A percentile compares a stretch with the other conserved stretches of the same genome.
phyloP scores from a whole-genome alignment of 2,888 invertebrate species.

The Yponomeuta cagnagella region DNA sequence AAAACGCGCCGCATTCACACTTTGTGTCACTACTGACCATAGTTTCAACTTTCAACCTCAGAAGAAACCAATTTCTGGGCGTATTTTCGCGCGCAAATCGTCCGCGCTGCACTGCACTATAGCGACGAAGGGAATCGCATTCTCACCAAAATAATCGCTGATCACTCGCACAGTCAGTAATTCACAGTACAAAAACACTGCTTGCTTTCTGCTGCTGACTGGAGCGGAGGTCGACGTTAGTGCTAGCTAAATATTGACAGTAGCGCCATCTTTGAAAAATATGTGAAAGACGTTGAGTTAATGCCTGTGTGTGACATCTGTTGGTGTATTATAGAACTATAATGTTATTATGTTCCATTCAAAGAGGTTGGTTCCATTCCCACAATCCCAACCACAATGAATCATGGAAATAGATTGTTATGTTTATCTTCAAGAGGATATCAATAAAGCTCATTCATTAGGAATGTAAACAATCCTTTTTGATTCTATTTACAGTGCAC shows the following conservation, averaged over 20 bases:
- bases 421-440: neutral
- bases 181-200: neutral
- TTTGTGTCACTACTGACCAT: slow-evolving; percentile 46
- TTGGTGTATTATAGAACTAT: neutral
- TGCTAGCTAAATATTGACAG: neutral
- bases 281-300: neutral
- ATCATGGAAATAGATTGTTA: neutral
- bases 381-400: neutral
- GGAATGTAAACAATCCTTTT: neutral
- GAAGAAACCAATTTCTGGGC: neutral
- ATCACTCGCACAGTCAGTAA: neutral
- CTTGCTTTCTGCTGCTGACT: too few species aligned
- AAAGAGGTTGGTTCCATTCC: too few species aligned
- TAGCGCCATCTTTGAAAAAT: slow-evolving; percentile 1
- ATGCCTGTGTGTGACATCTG: neutral
- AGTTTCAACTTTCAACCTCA: slow-evolving; percentile 12
- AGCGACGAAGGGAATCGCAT: slow-evolving; percentile 31
- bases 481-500: neutral
- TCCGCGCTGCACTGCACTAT: slow-evolving; percentile 28
- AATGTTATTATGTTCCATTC: neutral
- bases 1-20: slow-evolving; percentile 55
- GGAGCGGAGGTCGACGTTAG: slow-evolving; percentile 1
- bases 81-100: slow-evolving; percentile 21
- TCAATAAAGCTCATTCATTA: neutral
- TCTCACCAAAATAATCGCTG: slow-evolving; percentile 45